Evolutionary conservation across 1,140 invertebrate genomes (phyloP), one percentile per base, ranked within the genome.

Genomic region (Xylocopa sonorina): DNA sequence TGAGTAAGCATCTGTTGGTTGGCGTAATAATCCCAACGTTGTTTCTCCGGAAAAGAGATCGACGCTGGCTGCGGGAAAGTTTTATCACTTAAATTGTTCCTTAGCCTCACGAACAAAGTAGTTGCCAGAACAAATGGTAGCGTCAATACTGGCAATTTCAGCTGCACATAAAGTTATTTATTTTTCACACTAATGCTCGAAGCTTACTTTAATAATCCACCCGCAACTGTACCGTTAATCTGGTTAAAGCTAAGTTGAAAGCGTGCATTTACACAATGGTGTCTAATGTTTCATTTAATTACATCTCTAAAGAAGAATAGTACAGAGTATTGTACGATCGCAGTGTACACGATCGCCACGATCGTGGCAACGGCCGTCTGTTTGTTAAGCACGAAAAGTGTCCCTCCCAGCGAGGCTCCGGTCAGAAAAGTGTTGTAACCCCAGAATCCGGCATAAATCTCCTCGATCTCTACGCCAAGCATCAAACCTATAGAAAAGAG

Each of bases 361-460:
- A 91, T 43, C 0, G 90, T 87, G 29, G 91, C 89, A 32, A 80
- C 82, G n/a, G 85, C 85, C 2, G 91, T 90, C 77, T 93, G 92
- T 5, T 81, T 77, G 41, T 90, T 93, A 38, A 93, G 57, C 0
- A 91, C 88, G 38, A 92, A 82, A 32, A 92, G 92, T 72, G 92
- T 90, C 55, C 91, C 93, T 41, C 92, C 93, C 18, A 93, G 81
- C 41, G 88, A 86, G 10, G 87, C 88, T 3, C 90, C 89, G 6
- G 91, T 91, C 18, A 94, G 58, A 29, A 93, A 79, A 75, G 89
- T 90, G 60, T 93, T 93, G 67, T 90, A 93, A 10, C 93, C 93
- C 92, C 92, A 93, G 2, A 92, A 27, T 6, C 93, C 93, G 2
- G 80, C 79, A 82, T 92, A 92, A 68, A 92, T 81, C 29, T 83